phyloP scores from a whole-genome alignment of 30 jellyfish, hydroid and myxozoan species.

The Turritopsis rubra region DNA sequence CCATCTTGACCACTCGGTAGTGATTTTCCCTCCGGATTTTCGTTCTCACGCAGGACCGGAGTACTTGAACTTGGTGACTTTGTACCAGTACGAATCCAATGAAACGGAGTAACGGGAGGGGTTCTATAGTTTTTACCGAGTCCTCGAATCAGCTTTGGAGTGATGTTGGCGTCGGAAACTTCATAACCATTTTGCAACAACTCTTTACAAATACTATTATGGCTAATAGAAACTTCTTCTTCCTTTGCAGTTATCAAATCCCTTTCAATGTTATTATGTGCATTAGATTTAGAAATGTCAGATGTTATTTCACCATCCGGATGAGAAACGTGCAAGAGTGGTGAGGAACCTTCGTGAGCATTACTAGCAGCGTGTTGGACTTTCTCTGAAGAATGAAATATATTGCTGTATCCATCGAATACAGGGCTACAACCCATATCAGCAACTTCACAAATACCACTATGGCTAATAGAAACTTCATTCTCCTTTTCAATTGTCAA shows the following conservation, averaged over 20 bases:
- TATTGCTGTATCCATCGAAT: background rate
- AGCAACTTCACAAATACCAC: slow-evolving; percentile 19
- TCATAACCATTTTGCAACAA: background rate
- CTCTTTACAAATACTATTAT: slow-evolving; percentile 1
- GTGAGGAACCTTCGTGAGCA: background rate
- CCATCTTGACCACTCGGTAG: background rate
- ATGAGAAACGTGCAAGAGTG: background rate
- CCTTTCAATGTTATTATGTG: too few relatives aligned
- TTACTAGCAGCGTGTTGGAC: background rate
- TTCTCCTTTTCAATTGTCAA: background rate
- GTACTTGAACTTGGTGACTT: background rate
- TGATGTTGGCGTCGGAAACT: background rate
- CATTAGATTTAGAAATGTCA: too few relatives aligned
- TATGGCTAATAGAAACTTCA: background rate
- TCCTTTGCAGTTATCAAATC: background rate
- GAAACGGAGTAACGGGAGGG: slow-evolving; percentile 30
- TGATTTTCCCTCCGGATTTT: background rate
- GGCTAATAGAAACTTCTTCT: background rate
- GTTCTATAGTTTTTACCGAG: slow-evolving; percentile 32
- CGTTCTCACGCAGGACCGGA: background rate
- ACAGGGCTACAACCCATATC: slow-evolving; percentile 38
- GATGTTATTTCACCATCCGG: background rate
- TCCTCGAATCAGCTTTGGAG: slow-evolving; percentile 13
- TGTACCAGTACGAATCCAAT: background rate
- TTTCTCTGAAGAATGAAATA: background rate